These are phyloP conservation scores for Teleiodes luculella DNA, from an alignment of 2,888 invertebrate species.

Conservation along the genomic window DNA sequence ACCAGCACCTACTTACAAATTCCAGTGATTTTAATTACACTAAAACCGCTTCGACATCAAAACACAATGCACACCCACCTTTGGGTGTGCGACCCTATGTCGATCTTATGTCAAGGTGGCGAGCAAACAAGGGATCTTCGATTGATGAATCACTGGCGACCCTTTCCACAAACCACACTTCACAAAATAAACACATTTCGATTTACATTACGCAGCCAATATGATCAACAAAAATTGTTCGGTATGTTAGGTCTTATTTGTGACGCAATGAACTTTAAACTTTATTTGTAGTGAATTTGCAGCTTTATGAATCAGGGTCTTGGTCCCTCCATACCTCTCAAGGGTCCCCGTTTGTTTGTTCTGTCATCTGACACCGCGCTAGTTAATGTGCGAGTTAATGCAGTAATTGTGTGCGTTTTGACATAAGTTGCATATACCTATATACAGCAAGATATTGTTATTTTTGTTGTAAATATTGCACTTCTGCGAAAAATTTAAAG, in stretches of 20 bases:
- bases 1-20: not conserved
- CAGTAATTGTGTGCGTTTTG: conserved; percentile 33
- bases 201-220: no score
- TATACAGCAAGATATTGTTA: no score
- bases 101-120: conserved; percentile 20
- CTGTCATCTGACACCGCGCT: conserved; percentile 43
- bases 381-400: conserved; percentile 30
- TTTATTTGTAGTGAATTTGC: no score
- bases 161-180: conserved; percentile 24
- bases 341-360: conserved; percentile 34
- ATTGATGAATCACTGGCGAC: conserved; percentile 50
- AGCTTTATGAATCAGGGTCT: conserved; percentile 55
- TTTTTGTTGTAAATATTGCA: no score
- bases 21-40: not conserved
- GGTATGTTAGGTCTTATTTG: no score
- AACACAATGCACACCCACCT: not conserved
- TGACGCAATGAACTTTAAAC: no score
- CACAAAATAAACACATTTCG: no score
- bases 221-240: no score
- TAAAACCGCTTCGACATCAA: not conserved
- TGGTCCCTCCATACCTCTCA: conserved; percentile 25
- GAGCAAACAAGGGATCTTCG: conserved; percentile 28
- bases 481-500: no score
- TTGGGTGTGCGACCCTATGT: conserved; percentile 4
- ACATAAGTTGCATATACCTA: no score